Evolutionary conservation across 2,888 invertebrate species (phyloP).

Genomic region (Xestia rhomboidea): DNA sequence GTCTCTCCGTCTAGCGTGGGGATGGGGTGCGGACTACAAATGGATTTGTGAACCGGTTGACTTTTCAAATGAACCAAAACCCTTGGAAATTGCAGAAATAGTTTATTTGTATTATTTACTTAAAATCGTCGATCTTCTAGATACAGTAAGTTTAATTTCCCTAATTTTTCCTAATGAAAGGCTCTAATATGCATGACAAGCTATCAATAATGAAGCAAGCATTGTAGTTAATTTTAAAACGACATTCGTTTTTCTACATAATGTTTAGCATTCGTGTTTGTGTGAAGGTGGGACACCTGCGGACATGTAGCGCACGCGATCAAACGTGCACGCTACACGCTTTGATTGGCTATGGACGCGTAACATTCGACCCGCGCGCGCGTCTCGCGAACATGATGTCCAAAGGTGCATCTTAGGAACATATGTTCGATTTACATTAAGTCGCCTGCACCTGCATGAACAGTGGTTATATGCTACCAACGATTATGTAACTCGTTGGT

Average conservation of each 20-base stretch:
- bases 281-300: background rate
- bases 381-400: background rate
- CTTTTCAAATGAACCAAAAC: slow-evolving; percentile 67
- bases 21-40: slow-evolving; percentile 81
- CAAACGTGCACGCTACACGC: background rate
- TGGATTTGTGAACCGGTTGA: slow-evolving; percentile 86
- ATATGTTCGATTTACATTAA: no score
- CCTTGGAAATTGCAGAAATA: slow-evolving; percentile 66
- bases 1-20: slow-evolving; percentile 83
- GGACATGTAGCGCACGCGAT: background rate
- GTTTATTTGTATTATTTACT: slow-evolving; percentile 76
- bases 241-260: background rate
- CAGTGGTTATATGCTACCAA: no score
- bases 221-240: background rate
- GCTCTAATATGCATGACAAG: background rate
- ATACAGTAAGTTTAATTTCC: slow-evolving; percentile 79
- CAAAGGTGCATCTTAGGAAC: no score
- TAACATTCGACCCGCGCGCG: background rate
- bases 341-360: background rate
- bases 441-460: no score
- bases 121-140: slow-evolving; percentile 82
- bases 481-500: background rate
- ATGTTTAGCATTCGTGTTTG: background rate
- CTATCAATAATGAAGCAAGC: background rate
- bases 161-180: slow-evolving; percentile 3